A percentile compares a stretch with the other conserved stretches of the same genome.
These are phyloP conservation scores for Metopolophium dirhodum DNA, from an alignment of 1,140 invertebrate genomes.

Conservation along the genomic window DNA sequence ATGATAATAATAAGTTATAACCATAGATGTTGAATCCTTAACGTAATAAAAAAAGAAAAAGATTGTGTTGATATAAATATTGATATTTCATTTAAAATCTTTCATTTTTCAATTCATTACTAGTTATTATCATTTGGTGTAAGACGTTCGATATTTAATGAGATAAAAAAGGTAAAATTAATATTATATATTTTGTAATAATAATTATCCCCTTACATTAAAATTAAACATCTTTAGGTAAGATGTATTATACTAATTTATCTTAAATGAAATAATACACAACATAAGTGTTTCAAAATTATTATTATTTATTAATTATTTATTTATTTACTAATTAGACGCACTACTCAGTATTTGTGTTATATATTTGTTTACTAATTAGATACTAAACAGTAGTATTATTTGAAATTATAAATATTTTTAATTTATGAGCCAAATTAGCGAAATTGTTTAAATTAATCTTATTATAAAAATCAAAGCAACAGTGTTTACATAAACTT, in stretches of 20 bases:
- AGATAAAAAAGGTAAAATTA: not conserved
- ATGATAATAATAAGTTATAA: no score
- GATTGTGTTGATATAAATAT: not conserved
- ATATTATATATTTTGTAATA: not conserved
- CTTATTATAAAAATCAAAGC: not conserved
- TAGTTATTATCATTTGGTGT: no score
- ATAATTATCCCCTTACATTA: not conserved
- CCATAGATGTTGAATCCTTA: no score
- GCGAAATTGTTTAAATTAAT: not conserved
- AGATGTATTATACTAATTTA: not conserved
- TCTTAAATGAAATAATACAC: not conserved
- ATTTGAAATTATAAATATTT: not conserved
- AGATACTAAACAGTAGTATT: not conserved
- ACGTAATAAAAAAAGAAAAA: not conserved
- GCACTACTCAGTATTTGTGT: not conserved
- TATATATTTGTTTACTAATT: constrained; percentile 20
- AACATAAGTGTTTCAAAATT: not conserved
- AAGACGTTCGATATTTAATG: not conserved
- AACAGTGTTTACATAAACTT: not conserved
- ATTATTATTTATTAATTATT: not conserved
- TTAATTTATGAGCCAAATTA: not conserved
- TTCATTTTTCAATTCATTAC: not conserved
- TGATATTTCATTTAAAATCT: not conserved
- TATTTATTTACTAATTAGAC: constrained; percentile 15
- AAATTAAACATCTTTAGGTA: not conserved